Base-by-base conservation (phyloP, 1,140 invertebrate species). In the Atta colombica region DNA sequence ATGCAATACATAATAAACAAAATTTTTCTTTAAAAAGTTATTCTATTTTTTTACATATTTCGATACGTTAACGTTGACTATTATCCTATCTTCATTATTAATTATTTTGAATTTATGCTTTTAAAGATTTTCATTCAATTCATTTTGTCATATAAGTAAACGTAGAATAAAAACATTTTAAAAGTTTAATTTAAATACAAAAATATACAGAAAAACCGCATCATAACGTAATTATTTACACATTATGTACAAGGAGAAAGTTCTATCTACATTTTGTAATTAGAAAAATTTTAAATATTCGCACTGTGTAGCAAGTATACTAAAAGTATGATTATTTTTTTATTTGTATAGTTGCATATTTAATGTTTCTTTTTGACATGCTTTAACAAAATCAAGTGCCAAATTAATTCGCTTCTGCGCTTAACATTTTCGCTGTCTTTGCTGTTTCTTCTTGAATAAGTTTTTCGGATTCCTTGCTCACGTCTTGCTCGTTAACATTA, bases 401-500 rank as follows among this genome's bases (percentile, higher is more conserved):
- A 63, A 63, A 1, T 65, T 61, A 68, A 35, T 82, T 86, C 14
- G 10, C 31, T 81, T 82, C 28, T 0, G 49, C 4, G 8, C 65
- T 21, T 2, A 51, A 39, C 3, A 3, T 1, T 18, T n/a, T 12
- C 8, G 0, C 0, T 5, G 49, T 31, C 1, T 87, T 84, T 8
- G 28, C 89, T 7, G 35, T 39, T 39, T 39, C 60, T 61, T 71
- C 51, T 61, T 88, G 35, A 31, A n/a, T 45, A 0, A 7, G 8
- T 14, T 49, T 14, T 45, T 61, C 58, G 0, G 55, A 51, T 28
- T 12, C 78, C 16, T 63, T 77, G 49, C 6, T 89, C 8, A 31
- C 61, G 18, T 91, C 71, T 51, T 75, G 72, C 21, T 88, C 84
- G 2, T 28, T 60, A 58, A 53, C 8, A 31, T 84, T 85, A 18